Conservation (phyloP, 2,888 invertebrate species). For the Brachynemurus nebulosus region DNA sequence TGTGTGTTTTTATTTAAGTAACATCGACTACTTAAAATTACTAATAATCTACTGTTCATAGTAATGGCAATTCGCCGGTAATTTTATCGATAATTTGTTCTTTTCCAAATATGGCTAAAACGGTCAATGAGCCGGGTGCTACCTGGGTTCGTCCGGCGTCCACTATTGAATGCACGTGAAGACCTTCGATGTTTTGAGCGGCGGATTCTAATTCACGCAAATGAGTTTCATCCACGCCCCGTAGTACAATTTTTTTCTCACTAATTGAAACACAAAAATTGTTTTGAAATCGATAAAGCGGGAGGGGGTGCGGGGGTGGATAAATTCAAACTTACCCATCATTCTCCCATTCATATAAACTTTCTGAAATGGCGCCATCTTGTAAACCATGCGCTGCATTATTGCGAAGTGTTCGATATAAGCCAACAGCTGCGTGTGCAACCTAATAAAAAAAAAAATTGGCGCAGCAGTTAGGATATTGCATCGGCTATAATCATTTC, state of each 20-base stretch:
- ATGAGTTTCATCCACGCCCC: conserved; percentile 29
- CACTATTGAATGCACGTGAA: conserved; percentile 24
- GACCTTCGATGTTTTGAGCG: conserved; percentile 19
- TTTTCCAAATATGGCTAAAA: conserved; percentile 35
- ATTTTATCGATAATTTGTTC: conserved; percentile 31
- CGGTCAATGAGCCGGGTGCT: conserved; percentile 32
- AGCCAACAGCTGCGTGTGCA: conserved; percentile 43
- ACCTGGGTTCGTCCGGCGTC: conserved; percentile 34
- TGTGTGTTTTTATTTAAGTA: no score
- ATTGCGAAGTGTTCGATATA: conserved; percentile 33
- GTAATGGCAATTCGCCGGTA: conserved; percentile 26
- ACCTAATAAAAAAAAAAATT: conserved; percentile 25
- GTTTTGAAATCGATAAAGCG: no score
- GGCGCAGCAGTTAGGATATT: no score
- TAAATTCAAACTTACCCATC: no score
- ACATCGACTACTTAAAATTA: not conserved
- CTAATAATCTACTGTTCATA: conserved; percentile 8
- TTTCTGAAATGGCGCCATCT: conserved; percentile 29
- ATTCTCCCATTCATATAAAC: conserved; percentile 37
- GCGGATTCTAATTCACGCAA: conserved; percentile 28
- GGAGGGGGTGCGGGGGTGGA: no score
- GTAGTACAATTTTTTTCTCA: conserved; percentile 33
- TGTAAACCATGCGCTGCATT: conserved; percentile 20
- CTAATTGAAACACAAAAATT: no score
- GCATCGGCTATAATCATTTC: no score